Base-by-base conservation (phyloP, 2,113 vertebrate genomes). In the Sterna hirundo region DNA sequence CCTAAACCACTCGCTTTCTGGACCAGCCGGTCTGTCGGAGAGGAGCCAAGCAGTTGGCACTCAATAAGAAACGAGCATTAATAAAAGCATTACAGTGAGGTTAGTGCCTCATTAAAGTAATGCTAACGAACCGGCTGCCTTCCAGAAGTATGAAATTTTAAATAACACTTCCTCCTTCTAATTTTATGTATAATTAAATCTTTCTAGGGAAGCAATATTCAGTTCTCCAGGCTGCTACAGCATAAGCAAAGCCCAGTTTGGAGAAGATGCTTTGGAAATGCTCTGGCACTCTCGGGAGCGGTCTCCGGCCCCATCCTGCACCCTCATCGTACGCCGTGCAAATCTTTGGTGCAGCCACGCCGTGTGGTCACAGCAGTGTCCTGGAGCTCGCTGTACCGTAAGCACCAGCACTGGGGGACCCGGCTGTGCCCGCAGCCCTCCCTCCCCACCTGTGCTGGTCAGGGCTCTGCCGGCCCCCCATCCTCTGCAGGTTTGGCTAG, bases 51-150 rank as follows among this genome's bases (percentile, higher is more conserved):
- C 91, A 86, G 76, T 94, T 97, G 96, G 95, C 94, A 93, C 85
- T 94, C 79, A 68, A n/a, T 44, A 54, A 88, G 96, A 40, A 68
- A 15, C 0, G 1, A 95, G 94, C 93, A 92, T 91, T 96, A 95
- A 96, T 94, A 78, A 96, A 95, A 97, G 95, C 97, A 94, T 95
- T 95, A 66, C 86, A 82, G 86, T 52, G 90, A 93, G 93, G 92
- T 92, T 96, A 96, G 93, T 90, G 93, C 94, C 95, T 96, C 96
- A 96, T 96, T 97, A 96, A 95, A 96, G 96, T 65, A 86, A 90
- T 62, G 94, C 95, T 97, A 96, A 97, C 42, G 83, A 97, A 95
- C 93, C 62, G 72, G 78, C 96, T 97, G 94, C 88, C 87, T 96
- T 93, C 82, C 93, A 93, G 46, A 83, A 94, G 76, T 36, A 94